Evolutionary conservation across 2,888 invertebrate species (phyloP).

Genomic region (Trisateles emortualis): DNA sequence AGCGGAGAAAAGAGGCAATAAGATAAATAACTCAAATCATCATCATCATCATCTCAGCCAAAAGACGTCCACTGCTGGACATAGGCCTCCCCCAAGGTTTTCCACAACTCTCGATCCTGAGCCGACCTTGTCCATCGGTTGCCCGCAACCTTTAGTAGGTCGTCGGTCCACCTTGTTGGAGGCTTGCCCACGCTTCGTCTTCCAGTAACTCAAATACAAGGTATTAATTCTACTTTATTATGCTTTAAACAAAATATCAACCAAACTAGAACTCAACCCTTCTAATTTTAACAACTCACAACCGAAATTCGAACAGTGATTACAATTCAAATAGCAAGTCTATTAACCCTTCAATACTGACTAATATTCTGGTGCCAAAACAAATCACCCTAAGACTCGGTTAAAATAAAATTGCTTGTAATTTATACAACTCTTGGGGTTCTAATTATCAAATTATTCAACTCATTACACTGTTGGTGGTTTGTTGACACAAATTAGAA

Average conservation of each 20-base stretch:
- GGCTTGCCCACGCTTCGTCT: too few species aligned
- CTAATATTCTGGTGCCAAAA: slow-evolving; percentile 29
- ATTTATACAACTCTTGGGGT: slow-evolving; percentile 31
- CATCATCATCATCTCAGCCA: too few species aligned
- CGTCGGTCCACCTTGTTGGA: too few species aligned
- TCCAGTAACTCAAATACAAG: too few species aligned
- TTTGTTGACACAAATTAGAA: slow-evolving; percentile 2
- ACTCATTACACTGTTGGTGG: slow-evolving; percentile 39
- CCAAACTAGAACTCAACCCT: neutral
- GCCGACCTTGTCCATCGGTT: too few species aligned
- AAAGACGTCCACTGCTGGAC: too few species aligned
- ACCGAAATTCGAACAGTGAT: slow-evolving; percentile 30
- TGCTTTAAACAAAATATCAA: neutral
- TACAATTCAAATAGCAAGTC: slow-evolving; percentile 27
- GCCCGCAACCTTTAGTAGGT: too few species aligned
- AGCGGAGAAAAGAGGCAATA: too few species aligned
- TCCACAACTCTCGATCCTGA: too few species aligned
- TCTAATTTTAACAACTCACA: neutral
- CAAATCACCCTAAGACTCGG: slow-evolving; percentile 17
- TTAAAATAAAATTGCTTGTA: slow-evolving; percentile 20
- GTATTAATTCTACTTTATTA: too few species aligned
- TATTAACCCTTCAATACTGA: slow-evolving; percentile 27
- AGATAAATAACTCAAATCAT: too few species aligned
- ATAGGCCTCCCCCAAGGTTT: too few species aligned
- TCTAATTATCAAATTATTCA: slow-evolving; percentile 53